phyloP scores from a whole-genome alignment of 2,797 vertebrate species.

The Sebastes iracundus region DNA sequence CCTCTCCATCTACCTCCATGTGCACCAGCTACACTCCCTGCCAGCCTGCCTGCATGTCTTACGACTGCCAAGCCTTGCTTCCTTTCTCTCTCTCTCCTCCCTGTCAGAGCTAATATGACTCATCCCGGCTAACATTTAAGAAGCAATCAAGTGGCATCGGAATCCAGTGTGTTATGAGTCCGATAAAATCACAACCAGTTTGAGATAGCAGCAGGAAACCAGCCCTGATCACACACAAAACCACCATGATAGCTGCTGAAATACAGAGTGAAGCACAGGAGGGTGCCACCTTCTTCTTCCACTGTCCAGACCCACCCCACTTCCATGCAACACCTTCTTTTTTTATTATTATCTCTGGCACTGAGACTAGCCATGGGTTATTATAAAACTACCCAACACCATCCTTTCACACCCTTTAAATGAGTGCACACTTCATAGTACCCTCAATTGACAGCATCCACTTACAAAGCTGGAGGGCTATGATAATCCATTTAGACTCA shows the following conservation, averaged over 20 bases:
- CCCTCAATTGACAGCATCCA: constrained; percentile 72
- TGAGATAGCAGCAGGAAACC: constrained; percentile 19
- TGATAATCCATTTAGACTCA: constrained; percentile 81
- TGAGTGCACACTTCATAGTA: constrained; percentile 70
- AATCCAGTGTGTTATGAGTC: constrained; percentile 49
- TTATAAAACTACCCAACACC: constrained; percentile 35
- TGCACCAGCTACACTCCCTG: constrained; percentile 37
- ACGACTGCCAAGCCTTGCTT: constrained; percentile 28
- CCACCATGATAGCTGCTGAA: constrained; percentile 26
- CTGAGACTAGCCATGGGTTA: constrained; percentile 31
- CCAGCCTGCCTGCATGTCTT: constrained; percentile 33
- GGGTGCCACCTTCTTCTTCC: constrained; percentile 27
- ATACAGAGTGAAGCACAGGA: constrained; percentile 5
- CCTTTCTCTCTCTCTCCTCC: constrained; percentile 27
- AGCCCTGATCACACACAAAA: constrained; percentile 31
- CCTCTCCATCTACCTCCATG: constrained; percentile 36
- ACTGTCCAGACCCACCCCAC: constrained; percentile 52
- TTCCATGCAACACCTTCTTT: constrained; percentile 51
- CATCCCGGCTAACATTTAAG: constrained; percentile 78
- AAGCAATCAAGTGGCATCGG: constrained; percentile 65
- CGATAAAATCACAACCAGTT: constrained; percentile 54
- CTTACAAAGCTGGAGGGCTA: constrained; percentile 77
- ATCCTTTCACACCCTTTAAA: constrained; percentile 71
- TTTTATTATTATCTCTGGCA: constrained; percentile 18
- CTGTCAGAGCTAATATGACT: constrained; percentile 73